Evolutionary conservation across 1,140 invertebrate species (phyloP), one percentile per base, ranked within the genome.

Genomic region (Anthonomus grandis): DNA sequence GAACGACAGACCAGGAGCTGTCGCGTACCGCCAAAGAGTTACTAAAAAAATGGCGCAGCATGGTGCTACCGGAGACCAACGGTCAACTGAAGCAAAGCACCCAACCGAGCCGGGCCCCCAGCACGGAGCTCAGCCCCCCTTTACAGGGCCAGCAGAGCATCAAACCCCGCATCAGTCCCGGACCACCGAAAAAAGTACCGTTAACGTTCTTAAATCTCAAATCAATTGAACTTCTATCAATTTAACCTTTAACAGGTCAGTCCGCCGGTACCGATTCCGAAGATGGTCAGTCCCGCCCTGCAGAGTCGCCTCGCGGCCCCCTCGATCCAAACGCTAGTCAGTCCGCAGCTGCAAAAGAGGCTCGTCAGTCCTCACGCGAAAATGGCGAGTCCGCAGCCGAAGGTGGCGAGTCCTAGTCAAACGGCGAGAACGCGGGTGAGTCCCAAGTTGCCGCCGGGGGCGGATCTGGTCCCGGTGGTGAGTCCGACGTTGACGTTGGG

Each of bases 1-100:
- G 92, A 73, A 93, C 91, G 25, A 83, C 77, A 39, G 86, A 90
- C 74, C 86, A 91, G 64, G 80, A 83, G 34, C 78, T 97, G 70
- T 91, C 92, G 19, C 86, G 87, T 65, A 81, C 93, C 61, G 90
- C 91, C 12, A 96, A 96, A 74, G 87, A 91, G 72, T 78, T 97
- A 69, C 84, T 97, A 24, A 90, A 92, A 65, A 83, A 86, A 76
- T 97, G 93, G 94, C 83, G 93, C 62, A 86, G 88, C 76, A 82
- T 91, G 75, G 79, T 91, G 60, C 24, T 63, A 27, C 75, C 82
- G 52, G 77, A 75, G 44, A 70, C 72, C 45, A 75, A 78, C 55
- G 71, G 69, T 6, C 70, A 72, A 45, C 36, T 70, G 9, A 69
- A 65, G 42, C 63, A 74, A 54, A 64, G 75, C 24, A 66, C 71